Conservation (phyloP, 2,113 vertebrate genomes). For the Sciurus niger region DNA sequence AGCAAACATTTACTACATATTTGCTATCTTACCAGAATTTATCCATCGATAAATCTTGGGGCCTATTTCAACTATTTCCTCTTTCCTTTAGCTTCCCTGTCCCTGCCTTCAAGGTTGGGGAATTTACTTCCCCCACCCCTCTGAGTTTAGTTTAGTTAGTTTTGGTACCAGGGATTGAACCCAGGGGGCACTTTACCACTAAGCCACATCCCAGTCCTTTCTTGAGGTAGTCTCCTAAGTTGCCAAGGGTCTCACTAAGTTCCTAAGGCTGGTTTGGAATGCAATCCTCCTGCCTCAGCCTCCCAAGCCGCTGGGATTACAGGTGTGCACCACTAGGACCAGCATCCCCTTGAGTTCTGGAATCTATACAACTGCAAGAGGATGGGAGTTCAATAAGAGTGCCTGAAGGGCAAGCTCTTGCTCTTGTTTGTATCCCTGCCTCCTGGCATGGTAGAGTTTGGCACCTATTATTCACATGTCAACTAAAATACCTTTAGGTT, state of each 20-base stretch:
- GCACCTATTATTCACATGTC: not conserved
- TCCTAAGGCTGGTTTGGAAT: no score
- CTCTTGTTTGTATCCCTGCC: not conserved
- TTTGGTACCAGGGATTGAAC: no score
- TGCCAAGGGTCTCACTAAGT: no score
- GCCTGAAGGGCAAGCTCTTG: not conserved
- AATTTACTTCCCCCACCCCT: not conserved
- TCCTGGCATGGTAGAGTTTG: not conserved
- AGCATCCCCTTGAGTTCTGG: not conserved
- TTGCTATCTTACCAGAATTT: not conserved
- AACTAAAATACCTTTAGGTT: constrained; percentile 3
- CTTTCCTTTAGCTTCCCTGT: not conserved
- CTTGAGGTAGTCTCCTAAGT: no score
- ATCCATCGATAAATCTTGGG: not conserved
- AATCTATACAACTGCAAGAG: not conserved
- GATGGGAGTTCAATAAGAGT: not conserved
- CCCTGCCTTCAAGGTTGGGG: not conserved
- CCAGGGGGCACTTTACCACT: no score
- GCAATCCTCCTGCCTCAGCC: no score
- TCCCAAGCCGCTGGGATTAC: no score
- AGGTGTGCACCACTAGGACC: no score
- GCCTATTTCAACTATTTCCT: not conserved
- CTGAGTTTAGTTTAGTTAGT: no score
- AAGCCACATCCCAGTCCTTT: no score
- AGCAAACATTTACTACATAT: not conserved